Percentiles rank a stretch among this genome's conserved stretches.
Evolutionary conservation across 30 jellyfish, hydroid and myxozoan species (phyloP).

Genomic region (Chrysaora quinquecirrha): DNA sequence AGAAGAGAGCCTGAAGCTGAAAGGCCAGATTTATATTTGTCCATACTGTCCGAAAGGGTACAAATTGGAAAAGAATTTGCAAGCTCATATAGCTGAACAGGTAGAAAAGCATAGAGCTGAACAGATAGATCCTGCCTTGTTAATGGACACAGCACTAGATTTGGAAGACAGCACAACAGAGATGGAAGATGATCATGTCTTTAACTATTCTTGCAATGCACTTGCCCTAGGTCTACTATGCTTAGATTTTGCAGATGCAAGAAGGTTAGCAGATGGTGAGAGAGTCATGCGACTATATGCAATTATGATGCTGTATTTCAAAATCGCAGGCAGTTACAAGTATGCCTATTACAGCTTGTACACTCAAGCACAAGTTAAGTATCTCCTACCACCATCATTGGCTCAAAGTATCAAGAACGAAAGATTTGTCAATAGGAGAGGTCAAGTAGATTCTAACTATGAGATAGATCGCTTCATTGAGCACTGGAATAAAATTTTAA

Average conservation of each 20-base stretch:
- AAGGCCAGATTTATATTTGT: not conserved
- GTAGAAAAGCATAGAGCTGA: no score
- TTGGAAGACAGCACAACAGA: no score
- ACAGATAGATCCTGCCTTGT: no score
- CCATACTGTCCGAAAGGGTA: not conserved
- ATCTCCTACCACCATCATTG: not conserved
- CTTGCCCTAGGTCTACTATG: not conserved
- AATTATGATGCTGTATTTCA: constrained; percentile 3
- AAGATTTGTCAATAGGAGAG: not conserved
- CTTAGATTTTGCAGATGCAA: constrained; percentile 6
- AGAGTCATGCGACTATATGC: not conserved
- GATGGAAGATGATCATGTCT: not conserved
- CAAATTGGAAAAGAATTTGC: not conserved
- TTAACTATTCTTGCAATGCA: not conserved
- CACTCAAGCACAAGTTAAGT: not conserved
- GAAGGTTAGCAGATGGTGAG: constrained; percentile 15
- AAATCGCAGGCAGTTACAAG: not conserved
- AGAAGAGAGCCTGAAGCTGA: not conserved
- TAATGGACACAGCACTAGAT: no score
- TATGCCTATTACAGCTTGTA: not conserved
- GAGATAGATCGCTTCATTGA: not conserved
- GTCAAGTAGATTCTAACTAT: not conserved
- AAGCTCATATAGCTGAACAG: not conserved
- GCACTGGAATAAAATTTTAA: not conserved
- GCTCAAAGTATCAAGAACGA: not conserved